Percentiles rank a stretch among this genome's conserved stretches.
phyloP scores from a whole-genome alignment of 2,113 vertebrate species.

The Eolophus roseicapilla region DNA sequence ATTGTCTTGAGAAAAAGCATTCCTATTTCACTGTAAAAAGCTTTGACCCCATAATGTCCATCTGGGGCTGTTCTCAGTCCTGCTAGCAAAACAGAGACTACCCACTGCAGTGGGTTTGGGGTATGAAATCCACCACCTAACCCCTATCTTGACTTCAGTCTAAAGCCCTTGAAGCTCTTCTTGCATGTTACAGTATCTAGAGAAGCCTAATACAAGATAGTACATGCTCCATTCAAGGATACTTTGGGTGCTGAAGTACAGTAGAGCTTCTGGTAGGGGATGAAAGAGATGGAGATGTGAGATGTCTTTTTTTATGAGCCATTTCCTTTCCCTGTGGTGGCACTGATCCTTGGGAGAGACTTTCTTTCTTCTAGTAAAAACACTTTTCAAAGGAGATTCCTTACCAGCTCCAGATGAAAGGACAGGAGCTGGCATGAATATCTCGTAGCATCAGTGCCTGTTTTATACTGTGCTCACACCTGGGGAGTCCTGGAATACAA shows the following conservation, averaged over 20 bases:
- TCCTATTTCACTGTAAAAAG: background rate
- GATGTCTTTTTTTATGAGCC: background rate
- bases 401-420: slow-evolving; percentile 40
- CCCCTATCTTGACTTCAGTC: background rate
- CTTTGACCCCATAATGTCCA: background rate
- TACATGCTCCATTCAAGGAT: background rate
- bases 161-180: background rate
- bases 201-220: background rate
- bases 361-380: background rate
- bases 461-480: background rate
- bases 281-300: slow-evolving; percentile 47
- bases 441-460: background rate
- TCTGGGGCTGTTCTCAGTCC: background rate
- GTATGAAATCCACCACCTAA: background rate
- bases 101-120: background rate
- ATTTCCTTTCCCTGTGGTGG: slow-evolving; percentile 22
- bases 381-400: background rate
- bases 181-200: background rate
- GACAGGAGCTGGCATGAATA: background rate
- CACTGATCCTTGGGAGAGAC: slow-evolving; percentile 9
- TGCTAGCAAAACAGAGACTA: background rate
- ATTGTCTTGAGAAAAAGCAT: background rate
- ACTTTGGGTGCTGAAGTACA: background rate
- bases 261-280: background rate
- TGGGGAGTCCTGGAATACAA: slow-evolving; percentile 31